Base-by-base conservation (phyloP, 2,888 invertebrate species). In the Drosophila borealis region DNA sequence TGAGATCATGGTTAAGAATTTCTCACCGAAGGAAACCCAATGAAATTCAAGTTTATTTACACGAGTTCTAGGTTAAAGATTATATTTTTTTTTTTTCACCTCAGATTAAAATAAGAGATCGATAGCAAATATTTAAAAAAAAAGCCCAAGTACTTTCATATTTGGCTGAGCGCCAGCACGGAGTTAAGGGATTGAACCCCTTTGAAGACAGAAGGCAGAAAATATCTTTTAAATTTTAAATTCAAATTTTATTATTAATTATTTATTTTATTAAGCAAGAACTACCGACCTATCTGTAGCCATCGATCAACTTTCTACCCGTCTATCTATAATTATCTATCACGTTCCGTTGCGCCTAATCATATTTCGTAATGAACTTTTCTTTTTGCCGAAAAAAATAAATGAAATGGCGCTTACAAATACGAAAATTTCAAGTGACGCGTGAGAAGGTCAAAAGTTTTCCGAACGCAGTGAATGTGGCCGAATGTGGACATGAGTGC, bases 391-490 rank as follows among this genome's bases (percentile, higher is more conserved):
- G 11, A 63, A 74, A 57, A 36, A 45, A 55, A 41, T 29, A 41
- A 45, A 55, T 62, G 64, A 76, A 77, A 71, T 86, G 81, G 82
- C 85, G 80, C 83, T 70, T 71, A 66, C 72, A 80, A 73, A 66
- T 76, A 77, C 70, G 62, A 61, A 67, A 61, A 73, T 75, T 74
- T 74, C 55, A 72, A 51, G 36, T 50, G 74, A 77, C 75, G 78
- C 89, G 89, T 87, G 89, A 81, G 75, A 59, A 70, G 89, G 82
- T 88, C 89, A 85, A 78, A 80, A 88, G 89, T 72, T 76, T 73
- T 78, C 54, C 46, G 46, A 14, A 29, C 41, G 49, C 48, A 68
- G 29, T 37, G 49, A 41, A 48, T 44, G 64, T 46, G 49, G 25
- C 63, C 46, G 62, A 62, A 65, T 61, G 62, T 63, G 34, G 44